Conservation (phyloP, 2,113 vertebrate genomes). For the Oryzias curvinotus region DNA sequence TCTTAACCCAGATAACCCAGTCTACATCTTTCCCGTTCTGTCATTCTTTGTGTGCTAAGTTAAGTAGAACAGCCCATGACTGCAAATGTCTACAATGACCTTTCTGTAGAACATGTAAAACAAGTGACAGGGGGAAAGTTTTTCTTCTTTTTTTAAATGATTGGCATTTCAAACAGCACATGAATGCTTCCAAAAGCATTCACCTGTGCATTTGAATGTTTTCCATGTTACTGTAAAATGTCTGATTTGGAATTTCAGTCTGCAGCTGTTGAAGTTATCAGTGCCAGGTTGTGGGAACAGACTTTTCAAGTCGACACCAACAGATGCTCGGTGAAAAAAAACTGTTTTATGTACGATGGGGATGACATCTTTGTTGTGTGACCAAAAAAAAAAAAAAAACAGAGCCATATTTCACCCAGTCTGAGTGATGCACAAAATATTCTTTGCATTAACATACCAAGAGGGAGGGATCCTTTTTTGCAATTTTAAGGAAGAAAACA, state of each 20-base stretch:
- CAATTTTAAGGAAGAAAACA: conserved; percentile 1
- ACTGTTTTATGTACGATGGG: conserved; percentile 50
- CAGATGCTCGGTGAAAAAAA: conserved; percentile 60
- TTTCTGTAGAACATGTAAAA: not conserved
- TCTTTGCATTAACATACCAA: conserved; percentile 35
- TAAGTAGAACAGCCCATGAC: not conserved
- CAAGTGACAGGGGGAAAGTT: not conserved
- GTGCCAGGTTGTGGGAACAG: conserved; percentile 30
- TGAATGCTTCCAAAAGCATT: conserved; percentile 15
- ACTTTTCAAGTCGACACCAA: conserved; percentile 30
- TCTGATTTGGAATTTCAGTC: not conserved
- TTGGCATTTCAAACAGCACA: conserved; percentile 14
- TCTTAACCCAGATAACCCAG: too few relatives aligned
- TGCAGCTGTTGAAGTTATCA: conserved; percentile 8
- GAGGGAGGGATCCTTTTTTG: conserved; percentile 3
- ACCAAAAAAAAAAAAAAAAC: conserved; percentile 4
- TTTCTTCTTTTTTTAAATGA: conserved; percentile 3
- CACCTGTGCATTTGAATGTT: conserved; percentile 17
- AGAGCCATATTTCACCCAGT: conserved; percentile 7
- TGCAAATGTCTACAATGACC: not conserved
- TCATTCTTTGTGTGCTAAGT: too few relatives aligned
- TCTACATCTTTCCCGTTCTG: not conserved
- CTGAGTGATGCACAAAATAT: conserved; percentile 12
- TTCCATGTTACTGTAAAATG: conserved; percentile 19
- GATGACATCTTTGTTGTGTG: conserved; percentile 22